phyloP scores from a whole-genome alignment of 2,113 vertebrate species.

The Caloenas nicobarica region DNA sequence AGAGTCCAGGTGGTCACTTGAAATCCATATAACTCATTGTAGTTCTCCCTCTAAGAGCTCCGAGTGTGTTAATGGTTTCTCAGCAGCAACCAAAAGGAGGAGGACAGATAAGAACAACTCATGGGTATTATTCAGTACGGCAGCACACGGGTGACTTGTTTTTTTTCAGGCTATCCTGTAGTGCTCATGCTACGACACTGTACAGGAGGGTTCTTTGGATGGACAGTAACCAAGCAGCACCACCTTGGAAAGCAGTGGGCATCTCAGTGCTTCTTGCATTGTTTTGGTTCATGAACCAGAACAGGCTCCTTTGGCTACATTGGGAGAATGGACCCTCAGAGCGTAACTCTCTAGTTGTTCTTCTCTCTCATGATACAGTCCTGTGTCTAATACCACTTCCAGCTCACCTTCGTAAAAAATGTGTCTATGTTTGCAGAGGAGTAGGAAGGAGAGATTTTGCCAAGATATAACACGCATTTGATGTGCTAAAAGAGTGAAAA shows the following conservation, averaged over 20 bases:
- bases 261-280: not conserved
- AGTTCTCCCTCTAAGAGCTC: not conserved
- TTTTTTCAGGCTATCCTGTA: slow-evolving; percentile 45
- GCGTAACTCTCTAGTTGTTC: too few relatives aligned
- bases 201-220: slow-evolving; percentile 3
- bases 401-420: not conserved
- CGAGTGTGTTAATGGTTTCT: slow-evolving; percentile 31
- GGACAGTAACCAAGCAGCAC: not conserved
- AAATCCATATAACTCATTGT: not conserved
- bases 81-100: not conserved
- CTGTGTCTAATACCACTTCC: not conserved
- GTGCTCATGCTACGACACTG: not conserved
- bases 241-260: not conserved
- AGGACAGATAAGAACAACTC: not conserved
- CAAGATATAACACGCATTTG: slow-evolving; percentile 1
- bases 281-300: not conserved
- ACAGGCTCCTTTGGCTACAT: not conserved
- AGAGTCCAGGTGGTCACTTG: slow-evolving; percentile 1
- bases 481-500: slow-evolving; percentile 56
- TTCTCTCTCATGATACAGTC: not conserved
- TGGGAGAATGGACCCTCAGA: not conserved
- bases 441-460: not conserved
- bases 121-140: not conserved
- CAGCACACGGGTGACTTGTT: slow-evolving; percentile 19
- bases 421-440: not conserved